Evolutionary conservation across 2,888 invertebrate genomes (phyloP), one percentile per base, ranked within the genome.

Genomic region (Neoascia interrupta): DNA sequence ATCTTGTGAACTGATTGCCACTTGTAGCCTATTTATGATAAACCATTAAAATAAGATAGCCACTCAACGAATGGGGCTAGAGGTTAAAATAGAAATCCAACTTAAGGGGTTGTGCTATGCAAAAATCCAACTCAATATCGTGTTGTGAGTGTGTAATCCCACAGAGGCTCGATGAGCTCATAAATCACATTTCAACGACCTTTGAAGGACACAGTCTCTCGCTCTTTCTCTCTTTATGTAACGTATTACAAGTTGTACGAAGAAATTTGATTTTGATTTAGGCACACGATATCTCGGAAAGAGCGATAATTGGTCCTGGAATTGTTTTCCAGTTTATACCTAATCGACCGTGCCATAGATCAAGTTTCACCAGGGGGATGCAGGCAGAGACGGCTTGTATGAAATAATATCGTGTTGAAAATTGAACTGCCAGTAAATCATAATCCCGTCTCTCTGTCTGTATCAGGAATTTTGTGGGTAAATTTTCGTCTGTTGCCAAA

Each of bases 341-440:
- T 79, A 79, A 79, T 79, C 72, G 72, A 73, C 66, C 73, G 49
- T 73, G 73, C 66, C 76, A 73, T 79, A 73, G 76, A 79, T 79
- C 76, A 79, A 73, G 64, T 66, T 66, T 73, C 76, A 54, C 76
- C 28, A 34, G 43, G 58, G 66, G 39, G 18, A 31, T 63, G 13
- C 34, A 5, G 11, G 47, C 21, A 23, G 18, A 31, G 10, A n/a
- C 31, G 26, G 4, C 5, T 31, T 31, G 31, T 31, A 47, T 76
- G n/a, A n/a, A 70, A 63, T 70, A 66, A 79, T 79, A 73, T 66
- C 61, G 41, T 79, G 66, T 31, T 66, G 60, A 73, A 79, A 79
- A 79, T 79, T 73, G 76, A 79, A 79, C 76, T 73, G 76, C 76
- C 76, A 79, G 60, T 79, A 79, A 72, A 79, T 79, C 76, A 79